phyloP scores from a whole-genome alignment of 2,888 invertebrate species.

The Drosophila maculinotata region DNA sequence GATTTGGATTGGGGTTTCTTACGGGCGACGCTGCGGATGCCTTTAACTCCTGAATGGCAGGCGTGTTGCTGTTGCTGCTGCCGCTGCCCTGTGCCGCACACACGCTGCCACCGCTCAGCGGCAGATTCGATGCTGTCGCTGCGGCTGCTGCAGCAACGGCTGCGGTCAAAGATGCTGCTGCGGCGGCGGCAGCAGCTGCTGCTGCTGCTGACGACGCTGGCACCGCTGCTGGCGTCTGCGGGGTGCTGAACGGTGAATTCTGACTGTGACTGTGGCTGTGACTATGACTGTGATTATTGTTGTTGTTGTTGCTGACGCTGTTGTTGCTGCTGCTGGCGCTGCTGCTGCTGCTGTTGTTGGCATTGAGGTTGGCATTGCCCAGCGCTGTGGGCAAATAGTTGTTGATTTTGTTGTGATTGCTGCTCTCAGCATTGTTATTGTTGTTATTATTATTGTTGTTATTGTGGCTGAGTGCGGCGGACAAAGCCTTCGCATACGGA shows the following conservation, averaged over 20 bases:
- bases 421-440: slow-evolving; percentile 65
- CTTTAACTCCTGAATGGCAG: slow-evolving; percentile 85
- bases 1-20: slow-evolving; percentile 82
- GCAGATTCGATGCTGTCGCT: slow-evolving; percentile 51
- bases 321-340: slow-evolving; percentile 40
- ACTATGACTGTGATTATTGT: slow-evolving; percentile 36
- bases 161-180: slow-evolving; percentile 64
- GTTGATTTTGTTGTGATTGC: slow-evolving; percentile 62
- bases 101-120: slow-evolving; percentile 30
- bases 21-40: slow-evolving; percentile 85
- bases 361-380: slow-evolving; percentile 58
- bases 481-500: slow-evolving; percentile 68
- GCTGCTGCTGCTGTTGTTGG: slow-evolving; percentile 42
- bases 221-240: slow-evolving; percentile 59
- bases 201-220: slow-evolving; percentile 55
- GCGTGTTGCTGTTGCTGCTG: slow-evolving; percentile 70
- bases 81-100: slow-evolving; percentile 12
- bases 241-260: slow-evolving; percentile 68
- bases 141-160: slow-evolving; percentile 63
- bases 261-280: slow-evolving; percentile 53
- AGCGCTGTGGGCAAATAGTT: slow-evolving; percentile 73
- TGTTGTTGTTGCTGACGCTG: slow-evolving; percentile 41
- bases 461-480: slow-evolving; percentile 67
- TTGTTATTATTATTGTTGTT: slow-evolving; percentile 60
- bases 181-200: slow-evolving; percentile 63